These are phyloP conservation scores for Ciona savignyi DNA, from an alignment of 23 tunicate species.

Conservation along the genomic window DNA sequence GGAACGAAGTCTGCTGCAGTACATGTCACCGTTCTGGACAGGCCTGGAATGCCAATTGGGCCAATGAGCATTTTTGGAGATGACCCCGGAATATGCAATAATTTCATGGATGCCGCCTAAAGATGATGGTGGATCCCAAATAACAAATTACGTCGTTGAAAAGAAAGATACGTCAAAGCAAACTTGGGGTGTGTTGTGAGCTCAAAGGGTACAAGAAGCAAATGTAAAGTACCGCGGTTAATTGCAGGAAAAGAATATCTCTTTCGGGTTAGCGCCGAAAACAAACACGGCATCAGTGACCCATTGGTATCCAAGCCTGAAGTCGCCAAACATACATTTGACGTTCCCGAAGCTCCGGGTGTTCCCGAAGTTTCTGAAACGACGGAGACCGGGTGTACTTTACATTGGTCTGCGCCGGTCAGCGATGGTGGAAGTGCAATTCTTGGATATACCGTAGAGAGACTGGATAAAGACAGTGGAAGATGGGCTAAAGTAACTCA, in stretches of 20 bases:
- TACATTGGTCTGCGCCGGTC: slow-evolving; percentile 72
- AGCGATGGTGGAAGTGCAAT: slow-evolving; percentile 80
- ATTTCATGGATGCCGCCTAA: slow-evolving; percentile 91
- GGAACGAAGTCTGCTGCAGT: slow-evolving; percentile 76
- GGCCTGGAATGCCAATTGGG: slow-evolving; percentile 72
- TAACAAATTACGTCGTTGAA: slow-evolving; percentile 83
- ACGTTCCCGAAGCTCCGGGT: slow-evolving; percentile 69
- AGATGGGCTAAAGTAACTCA: slow-evolving; percentile 70
- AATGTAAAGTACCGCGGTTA: slow-evolving; percentile 81
- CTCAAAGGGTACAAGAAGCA: slow-evolving; percentile 71
- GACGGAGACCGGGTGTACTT: slow-evolving; percentile 58
- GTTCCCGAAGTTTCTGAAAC: slow-evolving; percentile 45
- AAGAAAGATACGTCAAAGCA: slow-evolving; percentile 70
- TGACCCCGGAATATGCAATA: slow-evolving; percentile 80
- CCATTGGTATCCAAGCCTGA: slow-evolving; percentile 64
- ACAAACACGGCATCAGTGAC: slow-evolving; percentile 86
- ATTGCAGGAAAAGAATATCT: slow-evolving; percentile 71
- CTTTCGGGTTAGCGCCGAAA: slow-evolving; percentile 95
- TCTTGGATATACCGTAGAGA: slow-evolving; percentile 75
- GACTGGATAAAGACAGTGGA: slow-evolving; percentile 68
- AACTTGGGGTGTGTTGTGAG: slow-evolving; percentile 83
- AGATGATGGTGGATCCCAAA: slow-evolving; percentile 90
- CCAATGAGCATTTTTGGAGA: slow-evolving; percentile 74
- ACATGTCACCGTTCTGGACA: slow-evolving; percentile 73
- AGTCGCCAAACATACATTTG: slow-evolving; percentile 89